Evolutionary conservation across 2,797 vertebrate species (phyloP).

Genomic region (Otolemur crassicaudatus): DNA sequence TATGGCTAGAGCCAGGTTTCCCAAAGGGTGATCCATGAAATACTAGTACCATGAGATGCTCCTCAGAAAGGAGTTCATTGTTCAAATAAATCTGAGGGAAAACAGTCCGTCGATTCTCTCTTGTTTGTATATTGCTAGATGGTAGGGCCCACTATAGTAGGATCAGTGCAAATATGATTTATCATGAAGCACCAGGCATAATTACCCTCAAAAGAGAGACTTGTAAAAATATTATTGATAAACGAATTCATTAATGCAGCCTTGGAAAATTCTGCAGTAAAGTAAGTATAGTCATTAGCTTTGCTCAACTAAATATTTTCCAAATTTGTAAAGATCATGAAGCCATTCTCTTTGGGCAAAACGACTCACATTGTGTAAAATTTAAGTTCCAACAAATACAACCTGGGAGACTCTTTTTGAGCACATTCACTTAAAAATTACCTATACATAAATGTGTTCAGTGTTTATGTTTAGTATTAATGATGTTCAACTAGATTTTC

Average conservation of each 20-base stretch:
- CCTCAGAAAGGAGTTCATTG: constrained; percentile 62
- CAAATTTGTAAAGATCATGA: background rate
- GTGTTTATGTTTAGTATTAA: background rate
- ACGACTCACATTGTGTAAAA: background rate
- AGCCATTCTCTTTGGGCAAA: background rate
- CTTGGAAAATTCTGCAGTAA: background rate
- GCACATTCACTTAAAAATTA: background rate
- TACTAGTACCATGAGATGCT: constrained; percentile 57
- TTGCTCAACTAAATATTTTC: background rate
- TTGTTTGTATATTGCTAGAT: background rate
- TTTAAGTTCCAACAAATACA: background rate
- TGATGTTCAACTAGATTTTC: background rate
- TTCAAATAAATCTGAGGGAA: constrained; percentile 33
- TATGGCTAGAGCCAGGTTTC: constrained; percentile 67
- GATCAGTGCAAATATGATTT: background rate
- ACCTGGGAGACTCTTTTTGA: background rate
- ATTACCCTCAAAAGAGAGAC: background rate
- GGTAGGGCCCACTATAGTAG: background rate
- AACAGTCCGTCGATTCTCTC: background rate
- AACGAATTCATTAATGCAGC: constrained; percentile 7
- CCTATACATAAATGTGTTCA: background rate
- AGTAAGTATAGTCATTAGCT: background rate
- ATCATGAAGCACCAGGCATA: background rate
- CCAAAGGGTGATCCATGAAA: constrained; percentile 76
- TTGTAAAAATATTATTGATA: background rate